Conservation (phyloP, 2,888 invertebrate genomes). For the Neocrepidodera transversa region DNA sequence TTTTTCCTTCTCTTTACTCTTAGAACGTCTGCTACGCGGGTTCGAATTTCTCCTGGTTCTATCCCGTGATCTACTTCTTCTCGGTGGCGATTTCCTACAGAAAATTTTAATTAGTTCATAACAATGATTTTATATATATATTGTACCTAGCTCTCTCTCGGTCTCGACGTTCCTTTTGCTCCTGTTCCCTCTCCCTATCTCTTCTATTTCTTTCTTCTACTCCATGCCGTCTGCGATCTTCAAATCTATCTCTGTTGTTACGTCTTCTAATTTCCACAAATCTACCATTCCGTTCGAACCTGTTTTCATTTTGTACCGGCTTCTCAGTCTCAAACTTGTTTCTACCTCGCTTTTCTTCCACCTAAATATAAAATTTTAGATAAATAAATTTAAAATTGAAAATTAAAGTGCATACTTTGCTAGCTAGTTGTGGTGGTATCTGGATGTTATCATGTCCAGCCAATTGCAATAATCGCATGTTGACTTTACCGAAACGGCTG, state of each 20-base stretch:
- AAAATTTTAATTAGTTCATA: neutral
- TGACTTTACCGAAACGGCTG: conserved; percentile 38
- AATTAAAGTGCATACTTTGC: conserved; percentile 9
- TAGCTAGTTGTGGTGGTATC: conserved; percentile 30
- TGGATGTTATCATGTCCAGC: conserved; percentile 41
- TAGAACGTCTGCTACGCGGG: conserved; percentile 27
- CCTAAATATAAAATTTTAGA: conserved; percentile 3
- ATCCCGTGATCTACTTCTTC: conserved; percentile 50
- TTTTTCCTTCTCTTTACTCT: conserved; percentile 41
- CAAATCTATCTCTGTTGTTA: conserved; percentile 19
- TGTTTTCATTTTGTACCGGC: conserved; percentile 43
- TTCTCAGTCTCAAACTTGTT: conserved; percentile 57
- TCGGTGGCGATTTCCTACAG: conserved; percentile 40
- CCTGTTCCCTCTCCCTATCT: conserved; percentile 29
- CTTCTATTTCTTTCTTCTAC: conserved; percentile 19
- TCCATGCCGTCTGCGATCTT: conserved; percentile 17
- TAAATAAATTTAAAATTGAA: neutral
- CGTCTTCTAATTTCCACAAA: conserved; percentile 29
- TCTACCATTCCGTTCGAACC: conserved; percentile 28
- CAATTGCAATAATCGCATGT: conserved; percentile 41
- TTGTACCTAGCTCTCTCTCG: conserved; percentile 29
- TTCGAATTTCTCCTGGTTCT: conserved; percentile 38
- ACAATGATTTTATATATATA: no score
- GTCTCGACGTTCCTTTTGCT: conserved; percentile 17
- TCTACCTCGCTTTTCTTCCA: conserved; percentile 49